Evolutionary conservation across 1,140 invertebrate genomes (phyloP).

Genomic region (Euschistus heros): DNA sequence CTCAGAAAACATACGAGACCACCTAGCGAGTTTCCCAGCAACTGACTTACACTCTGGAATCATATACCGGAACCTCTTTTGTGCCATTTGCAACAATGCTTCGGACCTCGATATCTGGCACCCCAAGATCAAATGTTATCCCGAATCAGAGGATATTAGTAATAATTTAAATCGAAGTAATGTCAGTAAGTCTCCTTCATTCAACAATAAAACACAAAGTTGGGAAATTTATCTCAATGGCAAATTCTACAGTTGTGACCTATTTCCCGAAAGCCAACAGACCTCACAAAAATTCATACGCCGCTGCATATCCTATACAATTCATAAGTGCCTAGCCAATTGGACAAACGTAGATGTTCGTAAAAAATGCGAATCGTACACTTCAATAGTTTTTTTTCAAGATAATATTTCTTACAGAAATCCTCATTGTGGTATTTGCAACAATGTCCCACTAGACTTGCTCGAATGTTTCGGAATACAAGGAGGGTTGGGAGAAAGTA

Average conservation of each 20-base stretch:
- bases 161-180: too few relatives aligned
- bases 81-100: constrained; percentile 44
- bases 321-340: constrained; percentile 33
- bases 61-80: constrained; percentile 46
- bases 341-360: constrained; percentile 34
- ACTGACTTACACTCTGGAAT: constrained; percentile 36
- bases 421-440: constrained; percentile 43
- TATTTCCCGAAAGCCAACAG: constrained; percentile 31
- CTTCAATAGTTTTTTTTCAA: constrained; percentile 36
- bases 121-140: constrained; percentile 37
- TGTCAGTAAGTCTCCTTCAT: constrained; percentile 18
- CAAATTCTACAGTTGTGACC: constrained; percentile 26
- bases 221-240: constrained; percentile 27
- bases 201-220: constrained; percentile 11
- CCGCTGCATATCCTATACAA: constrained; percentile 30
- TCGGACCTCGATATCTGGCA: constrained; percentile 35
- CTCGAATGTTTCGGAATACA: too few relatives aligned
- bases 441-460: constrained; percentile 32
- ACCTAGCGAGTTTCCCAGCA: constrained; percentile 37
- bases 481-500: too few relatives aligned
- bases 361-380: constrained; percentile 35
- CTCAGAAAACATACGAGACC: constrained; percentile 34
- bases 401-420: constrained; percentile 42
- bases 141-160: too few relatives aligned
- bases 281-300: constrained; percentile 26